phyloP scores from a whole-genome alignment of 30 jellyfish, hydroid and myxozoan genomes.

The Pseudorhiza aurosa region DNA sequence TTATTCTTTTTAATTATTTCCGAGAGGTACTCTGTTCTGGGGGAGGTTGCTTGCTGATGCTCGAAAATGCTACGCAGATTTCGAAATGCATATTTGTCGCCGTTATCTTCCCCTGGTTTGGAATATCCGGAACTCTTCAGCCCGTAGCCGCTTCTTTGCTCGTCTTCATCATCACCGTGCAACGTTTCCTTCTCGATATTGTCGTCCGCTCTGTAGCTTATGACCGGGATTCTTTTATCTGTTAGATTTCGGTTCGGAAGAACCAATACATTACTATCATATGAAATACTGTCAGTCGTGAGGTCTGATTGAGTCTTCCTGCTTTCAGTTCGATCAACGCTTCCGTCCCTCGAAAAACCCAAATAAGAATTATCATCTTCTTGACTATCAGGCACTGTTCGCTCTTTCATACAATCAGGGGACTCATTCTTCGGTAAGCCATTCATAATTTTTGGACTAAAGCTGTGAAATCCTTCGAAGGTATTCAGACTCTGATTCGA shows the following conservation, averaged over 20 bases:
- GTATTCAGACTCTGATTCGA: not conserved
- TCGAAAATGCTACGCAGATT: conserved; percentile 63
- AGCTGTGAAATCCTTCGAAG: conserved; percentile 25
- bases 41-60: conserved; percentile 24
- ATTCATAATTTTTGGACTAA: conserved; percentile 28
- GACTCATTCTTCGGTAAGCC: not conserved
- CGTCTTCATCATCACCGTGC: not conserved
- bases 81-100: conserved; percentile 20
- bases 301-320: not conserved
- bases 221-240: conserved; percentile 32
- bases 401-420: not conserved
- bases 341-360: not conserved
- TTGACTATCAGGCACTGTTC: not conserved
- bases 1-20: conserved; percentile 53
- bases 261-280: not conserved
- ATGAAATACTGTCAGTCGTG: not conserved
- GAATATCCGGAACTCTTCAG: not conserved
- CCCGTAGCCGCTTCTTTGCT: not conserved
- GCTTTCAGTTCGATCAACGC: not conserved
- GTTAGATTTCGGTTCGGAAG: conserved; percentile 39
- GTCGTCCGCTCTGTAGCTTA: conserved; percentile 22
- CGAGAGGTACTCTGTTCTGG: conserved; percentile 60
- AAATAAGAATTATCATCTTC: not conserved
- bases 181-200: conserved; percentile 19
- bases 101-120: not conserved